Conservation (phyloP, 2,797 vertebrate species). For the Myiotriccus ornatus region DNA sequence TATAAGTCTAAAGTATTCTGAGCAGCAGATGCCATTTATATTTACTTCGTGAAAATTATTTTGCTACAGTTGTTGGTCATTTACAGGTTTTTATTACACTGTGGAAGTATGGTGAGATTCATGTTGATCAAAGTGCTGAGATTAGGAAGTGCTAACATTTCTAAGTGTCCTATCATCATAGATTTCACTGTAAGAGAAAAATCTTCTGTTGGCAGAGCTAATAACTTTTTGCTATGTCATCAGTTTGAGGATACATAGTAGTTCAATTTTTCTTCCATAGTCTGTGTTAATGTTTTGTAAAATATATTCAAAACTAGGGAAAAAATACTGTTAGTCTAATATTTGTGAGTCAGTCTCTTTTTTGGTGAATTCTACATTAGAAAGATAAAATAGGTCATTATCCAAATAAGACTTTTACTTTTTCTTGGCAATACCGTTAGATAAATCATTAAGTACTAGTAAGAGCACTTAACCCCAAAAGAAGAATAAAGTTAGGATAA, state of each 20-base stretch:
- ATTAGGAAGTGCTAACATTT: not conserved
- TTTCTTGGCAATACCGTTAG: not conserved
- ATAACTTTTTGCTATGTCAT: not conserved
- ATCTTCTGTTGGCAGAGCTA: not conserved
- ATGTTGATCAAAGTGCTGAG: not conserved
- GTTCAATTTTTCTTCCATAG: not conserved
- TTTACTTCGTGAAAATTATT: constrained; percentile 6
- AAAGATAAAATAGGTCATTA: not conserved
- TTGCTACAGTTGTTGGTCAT: not conserved
- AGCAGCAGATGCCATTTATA: not conserved
- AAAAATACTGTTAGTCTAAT: not conserved
- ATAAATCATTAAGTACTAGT: not conserved
- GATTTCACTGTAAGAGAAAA: not conserved
- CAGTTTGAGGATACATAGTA: not conserved
- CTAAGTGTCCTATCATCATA: not conserved
- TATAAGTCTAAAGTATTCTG: not conserved
- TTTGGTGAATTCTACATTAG: not conserved
- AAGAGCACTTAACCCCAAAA: not conserved
- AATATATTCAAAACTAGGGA: not conserved
- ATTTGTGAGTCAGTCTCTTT: not conserved
- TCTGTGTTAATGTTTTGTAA: not conserved
- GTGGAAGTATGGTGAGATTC: not conserved
- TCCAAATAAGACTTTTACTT: not conserved
- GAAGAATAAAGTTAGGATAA: not conserved
- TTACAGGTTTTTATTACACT: not conserved